A percentile compares a stretch with the other conserved stretches of the same genome.
Conservation (phyloP, 2,888 invertebrate genomes). For the Julus scandinavius region DNA sequence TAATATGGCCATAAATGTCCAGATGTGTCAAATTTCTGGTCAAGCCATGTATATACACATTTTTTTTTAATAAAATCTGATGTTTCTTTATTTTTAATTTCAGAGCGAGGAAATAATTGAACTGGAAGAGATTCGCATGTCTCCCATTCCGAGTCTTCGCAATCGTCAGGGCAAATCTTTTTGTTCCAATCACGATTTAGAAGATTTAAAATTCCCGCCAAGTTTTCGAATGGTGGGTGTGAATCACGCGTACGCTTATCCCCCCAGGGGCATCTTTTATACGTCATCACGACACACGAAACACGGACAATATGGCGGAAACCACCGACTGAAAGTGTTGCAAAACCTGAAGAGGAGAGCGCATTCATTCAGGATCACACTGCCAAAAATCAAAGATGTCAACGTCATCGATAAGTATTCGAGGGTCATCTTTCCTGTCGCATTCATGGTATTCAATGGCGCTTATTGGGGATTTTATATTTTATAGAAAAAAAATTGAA, state of each 20-base stretch:
- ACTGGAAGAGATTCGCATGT: slow-evolving; percentile 85
- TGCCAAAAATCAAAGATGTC: slow-evolving; percentile 97
- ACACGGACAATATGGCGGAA: slow-evolving; percentile 57
- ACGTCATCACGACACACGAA: slow-evolving; percentile 62
- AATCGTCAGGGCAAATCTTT: slow-evolving; percentile 62
- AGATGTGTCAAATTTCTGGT: too few species aligned
- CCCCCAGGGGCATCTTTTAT: slow-evolving; percentile 70
- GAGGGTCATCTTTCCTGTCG: slow-evolving; percentile 92
- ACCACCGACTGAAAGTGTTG: slow-evolving; percentile 69
- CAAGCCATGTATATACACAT: too few species aligned
- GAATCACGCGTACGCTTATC: slow-evolving; percentile 68
- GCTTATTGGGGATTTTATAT: slow-evolving; percentile 96
- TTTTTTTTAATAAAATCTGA: neutral
- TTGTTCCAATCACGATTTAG: slow-evolving; percentile 58
- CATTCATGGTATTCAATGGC: slow-evolving; percentile 94
- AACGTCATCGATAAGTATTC: slow-evolving; percentile 98
- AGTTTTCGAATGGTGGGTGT: slow-evolving; percentile 74
- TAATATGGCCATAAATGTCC: too few species aligned
- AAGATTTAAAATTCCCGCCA: slow-evolving; percentile 75
- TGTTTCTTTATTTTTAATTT: neutral
- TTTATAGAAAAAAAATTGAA: slow-evolving; percentile 1
- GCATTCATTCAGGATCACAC: slow-evolving; percentile 84
- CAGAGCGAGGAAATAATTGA: slow-evolving; percentile 84
- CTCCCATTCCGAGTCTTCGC: slow-evolving; percentile 82
- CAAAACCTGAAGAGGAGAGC: slow-evolving; percentile 86